Base-by-base conservation (phyloP, 2,888 invertebrate genomes). In the Tinea pellionella region DNA sequence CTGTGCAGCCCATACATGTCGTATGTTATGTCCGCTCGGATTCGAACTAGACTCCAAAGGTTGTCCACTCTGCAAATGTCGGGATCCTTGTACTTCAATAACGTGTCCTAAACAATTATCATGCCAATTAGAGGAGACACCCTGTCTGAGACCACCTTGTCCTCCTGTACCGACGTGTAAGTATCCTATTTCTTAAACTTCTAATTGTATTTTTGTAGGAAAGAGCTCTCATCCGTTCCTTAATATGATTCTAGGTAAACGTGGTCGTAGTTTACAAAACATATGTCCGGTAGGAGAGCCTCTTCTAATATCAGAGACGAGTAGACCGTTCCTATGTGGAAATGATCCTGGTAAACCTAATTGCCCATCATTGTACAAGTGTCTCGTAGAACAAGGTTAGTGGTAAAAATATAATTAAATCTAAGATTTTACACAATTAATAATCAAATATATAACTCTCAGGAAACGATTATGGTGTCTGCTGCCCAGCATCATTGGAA, bases 391-490 rank as follows among this genome's bases (percentile, higher is more conserved):
- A 69, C 88, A 89, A 77, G 91, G 91, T 90, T 79, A 67, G 65
- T 61, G n/a, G n/a, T n/a, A n/a, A 47, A 24, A 24, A 24, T 6
- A 2, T 9, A 6, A 37, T 37, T n/a, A 6, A 37, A 37, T 37
- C 37, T 9, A 37, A 37, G 2, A 37, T 9, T 9, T 37, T 37
- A 37, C 2, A 37, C 37, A 9, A 37, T 37, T 37, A 37, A 37
- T 37, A 6, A 6, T 9, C n/a, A 9, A 6, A n/a, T 42, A 42
- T 47, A 15, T n/a, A 16, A 15, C 13, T 47, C n/a, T 4, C 75
- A 87, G 92, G 93, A 64, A 93, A 94, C 70, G 96, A 96, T 71
- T 96, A 96, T 69, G 96, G 96, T 0, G 95, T 96, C 12, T 96
- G 96, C 72, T 96, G 95, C 69, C 94, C 95, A 55, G 93, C 93